Evolutionary conservation across 2,888 invertebrate genomes (phyloP), one percentile per base, ranked within the genome.

Genomic region (Coelopa pilipes): DNA sequence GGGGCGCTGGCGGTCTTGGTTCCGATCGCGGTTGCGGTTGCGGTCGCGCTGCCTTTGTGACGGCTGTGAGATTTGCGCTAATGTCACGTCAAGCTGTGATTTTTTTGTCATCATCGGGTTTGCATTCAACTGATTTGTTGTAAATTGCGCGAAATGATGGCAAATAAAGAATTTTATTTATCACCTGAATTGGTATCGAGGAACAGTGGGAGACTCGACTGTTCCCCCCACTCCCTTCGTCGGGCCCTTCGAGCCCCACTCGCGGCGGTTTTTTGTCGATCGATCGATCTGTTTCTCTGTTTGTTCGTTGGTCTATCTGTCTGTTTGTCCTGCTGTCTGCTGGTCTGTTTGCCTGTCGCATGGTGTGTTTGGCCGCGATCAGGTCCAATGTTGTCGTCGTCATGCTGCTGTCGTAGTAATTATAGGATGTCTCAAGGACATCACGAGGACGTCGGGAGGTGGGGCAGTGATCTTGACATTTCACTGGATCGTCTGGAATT

Each of bases 51-150:
- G n/a, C n/a, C n/a, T n/a, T n/a, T n/a, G n/a, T n/a, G 34, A 34
- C 34, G 34, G 34, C 34, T 34, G 34, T 7, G 84, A 83, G 83
- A 83, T 84, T 70, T 84, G 83, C 83, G 83, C 82, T 83, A 83
- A 84, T 83, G 84, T 84, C 84, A 84, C 84, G 83, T 84, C 85
- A 84, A 84, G 84, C 84, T 84, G 84, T 84, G 84, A 77, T 76
- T 75, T 76, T 63, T 72, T 70, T 68, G 12, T 74, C 66, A 60
- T 46, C 60, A 70, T 74, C 75, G 65, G 21, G 53, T 53, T 67
- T 50, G 59, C 69, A 57, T 65, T 75, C 47, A 66, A 72, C 81
- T 83, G 84, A 83, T 82, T 82, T 83, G 83, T 83, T 82, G 82
- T 81, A 82, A 84, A 82, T 81, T 83, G 82, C 82, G 83, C 83